Conservation (phyloP, 2,113 vertebrate species). For the Crotophaga sulcirostris region DNA sequence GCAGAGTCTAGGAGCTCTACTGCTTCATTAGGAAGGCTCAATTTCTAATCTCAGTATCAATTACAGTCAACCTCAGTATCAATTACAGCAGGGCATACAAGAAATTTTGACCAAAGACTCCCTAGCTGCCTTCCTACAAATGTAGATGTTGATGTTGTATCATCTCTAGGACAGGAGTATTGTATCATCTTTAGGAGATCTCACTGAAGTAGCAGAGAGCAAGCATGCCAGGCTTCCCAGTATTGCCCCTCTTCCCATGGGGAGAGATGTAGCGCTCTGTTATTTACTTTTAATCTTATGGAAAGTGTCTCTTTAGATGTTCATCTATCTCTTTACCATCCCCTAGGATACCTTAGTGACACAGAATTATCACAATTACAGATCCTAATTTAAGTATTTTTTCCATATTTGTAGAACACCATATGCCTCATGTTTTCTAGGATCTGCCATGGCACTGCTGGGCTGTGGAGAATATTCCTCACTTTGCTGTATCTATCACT, state of each 20-base stretch:
- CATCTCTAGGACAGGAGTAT: not conserved
- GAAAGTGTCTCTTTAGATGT: not conserved
- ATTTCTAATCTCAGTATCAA: not conserved
- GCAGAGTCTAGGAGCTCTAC: not conserved
- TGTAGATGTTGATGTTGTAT: not conserved
- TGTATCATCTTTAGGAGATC: not conserved
- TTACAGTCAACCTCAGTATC: not conserved
- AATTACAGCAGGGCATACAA: not conserved
- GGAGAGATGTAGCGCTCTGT: not conserved
- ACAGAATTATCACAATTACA: not conserved
- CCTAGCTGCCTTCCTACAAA: not conserved
- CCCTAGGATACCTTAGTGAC: not conserved
- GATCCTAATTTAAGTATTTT: not conserved
- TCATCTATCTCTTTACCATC: not conserved
- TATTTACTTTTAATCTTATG: not conserved
- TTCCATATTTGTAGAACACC: not conserved
- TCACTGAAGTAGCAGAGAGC: not conserved
- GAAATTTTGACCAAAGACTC: not conserved
- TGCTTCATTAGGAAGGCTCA: not conserved
- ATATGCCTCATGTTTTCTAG: not conserved
- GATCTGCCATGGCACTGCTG: not conserved
- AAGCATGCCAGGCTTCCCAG: not conserved
- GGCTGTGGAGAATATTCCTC: not conserved
- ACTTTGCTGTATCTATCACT: not conserved
- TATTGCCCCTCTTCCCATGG: not conserved